Conservation (phyloP, 2,797 vertebrate species). For the Lepilemur septentrionalis region DNA sequence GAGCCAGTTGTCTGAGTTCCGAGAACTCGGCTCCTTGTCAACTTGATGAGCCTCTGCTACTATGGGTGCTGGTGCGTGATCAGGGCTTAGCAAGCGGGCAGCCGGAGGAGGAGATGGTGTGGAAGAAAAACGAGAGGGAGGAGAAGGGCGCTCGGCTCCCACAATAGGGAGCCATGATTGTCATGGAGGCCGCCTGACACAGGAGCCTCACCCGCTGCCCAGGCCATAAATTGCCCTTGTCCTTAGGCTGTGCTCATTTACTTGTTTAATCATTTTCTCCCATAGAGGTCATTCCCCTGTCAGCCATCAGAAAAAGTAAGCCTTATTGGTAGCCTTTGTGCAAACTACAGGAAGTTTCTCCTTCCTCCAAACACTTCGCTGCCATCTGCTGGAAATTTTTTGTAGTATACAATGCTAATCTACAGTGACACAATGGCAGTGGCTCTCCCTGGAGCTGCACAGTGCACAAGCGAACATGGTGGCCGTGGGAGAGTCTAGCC, state of each 20-base stretch:
- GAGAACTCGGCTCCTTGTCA: neutral
- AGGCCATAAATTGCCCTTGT: neutral
- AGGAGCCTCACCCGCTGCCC: neutral
- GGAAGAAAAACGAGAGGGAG: neutral
- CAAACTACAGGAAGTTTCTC: neutral
- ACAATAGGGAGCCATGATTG: neutral
- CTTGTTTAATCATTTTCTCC: neutral
- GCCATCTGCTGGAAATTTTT: conserved; percentile 63
- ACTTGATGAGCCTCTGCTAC: neutral
- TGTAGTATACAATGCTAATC: neutral
- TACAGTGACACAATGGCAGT: neutral
- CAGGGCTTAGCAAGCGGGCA: neutral
- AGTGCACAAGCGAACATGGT: neutral
- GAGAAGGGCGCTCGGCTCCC: neutral
- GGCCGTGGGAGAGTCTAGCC: fast-evolving
- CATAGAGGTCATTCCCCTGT: neutral
- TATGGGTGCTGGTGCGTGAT: neutral
- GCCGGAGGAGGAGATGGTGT: neutral
- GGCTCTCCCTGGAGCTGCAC: neutral
- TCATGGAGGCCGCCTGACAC: neutral
- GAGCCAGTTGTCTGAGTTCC: neutral
- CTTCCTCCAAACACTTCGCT: neutral
- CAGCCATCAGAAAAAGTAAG: neutral
- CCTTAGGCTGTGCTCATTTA: neutral
- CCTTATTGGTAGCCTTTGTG: neutral